Evolutionary conservation across 92 coral and sea anemone genomes (phyloP).

Genomic region (Parazoanthus atlanticus): DNA sequence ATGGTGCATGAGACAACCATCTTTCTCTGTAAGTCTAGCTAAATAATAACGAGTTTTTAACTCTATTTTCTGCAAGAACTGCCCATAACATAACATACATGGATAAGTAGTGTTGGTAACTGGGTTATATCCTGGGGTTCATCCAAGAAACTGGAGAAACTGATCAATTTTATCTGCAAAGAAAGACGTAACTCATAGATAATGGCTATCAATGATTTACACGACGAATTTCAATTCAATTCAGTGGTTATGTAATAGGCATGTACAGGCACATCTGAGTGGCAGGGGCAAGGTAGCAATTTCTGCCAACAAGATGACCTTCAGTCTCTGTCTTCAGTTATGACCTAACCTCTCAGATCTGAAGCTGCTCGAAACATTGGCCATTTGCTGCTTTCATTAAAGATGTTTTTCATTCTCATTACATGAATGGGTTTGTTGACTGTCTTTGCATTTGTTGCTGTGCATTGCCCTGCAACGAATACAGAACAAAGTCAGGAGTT

Average conservation of each 20-base stretch:
- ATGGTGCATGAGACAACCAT: not conserved
- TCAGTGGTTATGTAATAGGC: not conserved
- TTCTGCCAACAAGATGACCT: not conserved
- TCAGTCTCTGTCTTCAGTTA: not conserved
- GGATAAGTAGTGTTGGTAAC: not conserved
- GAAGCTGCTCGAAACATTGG: not conserved
- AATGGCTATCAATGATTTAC: not conserved
- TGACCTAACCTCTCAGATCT: constrained; percentile 4
- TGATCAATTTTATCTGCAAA: constrained; percentile 12
- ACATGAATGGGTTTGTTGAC: constrained; percentile 99
- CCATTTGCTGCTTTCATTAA: not conserved
- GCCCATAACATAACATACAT: not conserved
- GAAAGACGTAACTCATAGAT: not conserved
- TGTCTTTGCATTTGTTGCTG: constrained; percentile 93
- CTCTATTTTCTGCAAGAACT: not conserved
- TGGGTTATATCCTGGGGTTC: not conserved
- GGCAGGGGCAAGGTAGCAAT: not conserved
- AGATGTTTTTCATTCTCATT: constrained; percentile 33
- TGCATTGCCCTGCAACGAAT: constrained; percentile 70
- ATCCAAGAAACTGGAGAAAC: constrained; percentile 4
- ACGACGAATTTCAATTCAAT: constrained; percentile 1
- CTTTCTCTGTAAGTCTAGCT: not conserved
- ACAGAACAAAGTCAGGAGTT: not conserved
- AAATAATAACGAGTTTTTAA: not conserved
- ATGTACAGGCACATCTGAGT: not conserved